Evolutionary conservation across 2,797 vertebrate genomes (phyloP).

Genomic region (Capromys pilorides): DNA sequence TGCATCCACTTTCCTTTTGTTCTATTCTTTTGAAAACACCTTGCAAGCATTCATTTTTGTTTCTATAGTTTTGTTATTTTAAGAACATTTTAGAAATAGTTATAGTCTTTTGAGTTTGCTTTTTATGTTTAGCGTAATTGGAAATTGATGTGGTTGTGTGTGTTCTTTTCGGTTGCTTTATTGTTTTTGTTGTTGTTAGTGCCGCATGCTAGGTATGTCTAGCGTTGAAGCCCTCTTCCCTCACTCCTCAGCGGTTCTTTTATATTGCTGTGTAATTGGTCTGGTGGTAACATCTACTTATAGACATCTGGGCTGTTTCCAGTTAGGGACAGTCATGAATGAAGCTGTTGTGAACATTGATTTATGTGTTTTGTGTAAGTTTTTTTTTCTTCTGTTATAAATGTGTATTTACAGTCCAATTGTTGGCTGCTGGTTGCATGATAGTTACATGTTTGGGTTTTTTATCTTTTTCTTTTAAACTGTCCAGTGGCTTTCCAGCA

Average conservation of each 20-base stretch:
- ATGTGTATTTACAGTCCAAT: background rate
- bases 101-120: background rate
- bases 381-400: background rate
- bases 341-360: background rate
- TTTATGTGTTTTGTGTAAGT: background rate
- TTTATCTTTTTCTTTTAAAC: background rate
- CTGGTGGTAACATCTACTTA: background rate
- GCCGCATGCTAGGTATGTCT: background rate
- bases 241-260: background rate
- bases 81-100: background rate
- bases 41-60: background rate
- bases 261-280: background rate
- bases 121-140: background rate
- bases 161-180: background rate
- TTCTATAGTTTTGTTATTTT: conserved; percentile 17
- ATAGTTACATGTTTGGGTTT: background rate
- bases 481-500: background rate
- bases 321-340: background rate
- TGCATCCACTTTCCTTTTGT: background rate
- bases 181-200: background rate
- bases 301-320: background rate
- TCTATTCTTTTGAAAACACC: background rate
- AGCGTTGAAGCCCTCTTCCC: background rate
- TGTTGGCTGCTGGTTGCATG: background rate
- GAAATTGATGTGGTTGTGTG: background rate